phyloP scores from a whole-genome alignment of 2,888 invertebrate genomes.

The Nebria brevicollis region DNA sequence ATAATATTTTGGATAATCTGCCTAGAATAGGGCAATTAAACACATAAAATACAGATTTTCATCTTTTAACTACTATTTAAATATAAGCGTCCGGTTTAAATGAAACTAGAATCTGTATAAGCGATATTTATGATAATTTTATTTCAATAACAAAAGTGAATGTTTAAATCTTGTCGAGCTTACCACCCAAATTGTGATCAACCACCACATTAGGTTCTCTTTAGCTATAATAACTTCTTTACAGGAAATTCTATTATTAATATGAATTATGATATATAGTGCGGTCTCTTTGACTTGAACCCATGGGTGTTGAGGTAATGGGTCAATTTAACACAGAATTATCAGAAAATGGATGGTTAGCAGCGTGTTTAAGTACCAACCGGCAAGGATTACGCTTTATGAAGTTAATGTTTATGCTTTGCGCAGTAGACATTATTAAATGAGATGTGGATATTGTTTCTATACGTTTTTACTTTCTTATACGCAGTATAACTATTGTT shows the following conservation, averaged over 20 bases:
- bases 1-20: neutral
- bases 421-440: neutral
- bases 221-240: neutral
- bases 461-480: neutral
- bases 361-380: constrained; percentile 26
- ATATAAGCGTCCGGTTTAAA: constrained; percentile 22
- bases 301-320: constrained; percentile 36
- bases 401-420: neutral
- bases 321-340: constrained; percentile 39
- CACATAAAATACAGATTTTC: neutral
- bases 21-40: neutral
- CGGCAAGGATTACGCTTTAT: constrained; percentile 21
- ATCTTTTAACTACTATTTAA: neutral
- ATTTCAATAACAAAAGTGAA: constrained; percentile 1
- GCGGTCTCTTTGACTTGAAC: constrained; percentile 17
- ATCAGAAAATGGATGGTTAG: constrained; percentile 36
- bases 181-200: neutral
- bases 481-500: too few relatives aligned
- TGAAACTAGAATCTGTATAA: neutral
- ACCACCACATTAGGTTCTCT: neutral
- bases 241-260: constrained; percentile 15
- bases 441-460: constrained; percentile 16
- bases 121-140: constrained; percentile 14
- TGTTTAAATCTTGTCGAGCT: neutral
- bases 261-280: constrained; percentile 31